These are phyloP conservation scores for Priocnemis perturbator DNA, from an alignment of 2,888 invertebrate genomes.

Conservation along the genomic window DNA sequence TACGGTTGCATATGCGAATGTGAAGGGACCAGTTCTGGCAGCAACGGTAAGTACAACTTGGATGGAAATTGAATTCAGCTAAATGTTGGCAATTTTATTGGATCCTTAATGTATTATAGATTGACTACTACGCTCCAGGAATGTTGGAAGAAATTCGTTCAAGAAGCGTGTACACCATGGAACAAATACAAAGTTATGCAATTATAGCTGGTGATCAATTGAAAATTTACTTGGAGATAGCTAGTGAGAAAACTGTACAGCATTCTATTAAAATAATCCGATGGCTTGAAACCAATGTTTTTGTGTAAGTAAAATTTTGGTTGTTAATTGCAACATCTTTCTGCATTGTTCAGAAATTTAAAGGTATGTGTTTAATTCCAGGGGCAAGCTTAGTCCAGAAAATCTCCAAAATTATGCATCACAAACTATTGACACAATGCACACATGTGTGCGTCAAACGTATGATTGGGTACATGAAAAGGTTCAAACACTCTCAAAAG, in stretches of 20 bases:
- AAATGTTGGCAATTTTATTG: neutral
- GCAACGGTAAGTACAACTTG: conserved; percentile 76
- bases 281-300: conserved; percentile 85
- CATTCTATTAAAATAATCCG: conserved; percentile 67
- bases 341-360: neutral
- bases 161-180: conserved; percentile 67
- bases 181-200: neutral
- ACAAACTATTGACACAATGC: conserved; percentile 82
- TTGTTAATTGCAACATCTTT: neutral
- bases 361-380: conserved; percentile 72
- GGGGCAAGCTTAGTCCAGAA: conserved; percentile 87
- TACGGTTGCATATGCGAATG: conserved; percentile 76
- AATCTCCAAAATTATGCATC: conserved; percentile 83
- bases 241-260: conserved; percentile 61
- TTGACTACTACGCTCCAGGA: conserved; percentile 86
- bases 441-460: conserved; percentile 81
- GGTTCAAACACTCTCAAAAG: conserved; percentile 84
- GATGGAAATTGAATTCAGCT: neutral
- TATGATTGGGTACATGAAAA: conserved; percentile 88
- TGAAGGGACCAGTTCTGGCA: conserved; percentile 77
- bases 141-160: conserved; percentile 80
- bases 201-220: conserved; percentile 12
- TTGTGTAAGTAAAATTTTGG: conserved; percentile 81
- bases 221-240: conserved; percentile 61
- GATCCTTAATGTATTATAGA: conserved; percentile 69